phyloP scores from a whole-genome alignment of 37 sponge, comb jelly and placozoan species.

The Corticium candelabrum region DNA sequence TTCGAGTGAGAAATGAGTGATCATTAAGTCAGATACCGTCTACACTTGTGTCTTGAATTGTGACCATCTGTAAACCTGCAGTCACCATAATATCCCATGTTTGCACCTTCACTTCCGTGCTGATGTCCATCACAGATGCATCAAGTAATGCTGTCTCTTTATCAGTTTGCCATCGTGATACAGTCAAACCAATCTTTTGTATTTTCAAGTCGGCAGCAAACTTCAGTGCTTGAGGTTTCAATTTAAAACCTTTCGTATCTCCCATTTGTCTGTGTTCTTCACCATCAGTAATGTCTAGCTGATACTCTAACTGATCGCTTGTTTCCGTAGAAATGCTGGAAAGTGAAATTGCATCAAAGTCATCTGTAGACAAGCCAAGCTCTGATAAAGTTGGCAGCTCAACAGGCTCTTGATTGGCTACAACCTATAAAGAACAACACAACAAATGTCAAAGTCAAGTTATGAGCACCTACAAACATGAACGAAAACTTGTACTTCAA shows the following conservation, averaged over 20 bases:
- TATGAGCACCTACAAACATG: too few species aligned
- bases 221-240: too few species aligned
- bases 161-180: not conserved
- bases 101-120: not conserved
- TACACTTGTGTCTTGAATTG: too few species aligned
- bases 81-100: too few species aligned
- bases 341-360: not conserved
- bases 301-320: not conserved
- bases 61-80: too few species aligned
- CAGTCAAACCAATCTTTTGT: not conserved
- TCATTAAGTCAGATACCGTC: too few species aligned
- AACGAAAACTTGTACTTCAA: too few species aligned
- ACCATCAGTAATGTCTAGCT: not conserved
- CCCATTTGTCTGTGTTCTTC: not conserved
- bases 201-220: not conserved
- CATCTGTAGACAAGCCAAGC: not conserved
- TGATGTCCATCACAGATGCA: not conserved
- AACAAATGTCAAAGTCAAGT: too few species aligned
- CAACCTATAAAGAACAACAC: not conserved
- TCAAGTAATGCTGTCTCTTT: not conserved
- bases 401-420: not conserved
- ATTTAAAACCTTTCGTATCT: not conserved
- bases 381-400: not conserved
- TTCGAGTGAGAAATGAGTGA: too few species aligned
- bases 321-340: not conserved